Evolutionary conservation across 2,797 vertebrate species (phyloP), one percentile per base, ranked within the genome.

Genomic region (Danio kyathit): DNA sequence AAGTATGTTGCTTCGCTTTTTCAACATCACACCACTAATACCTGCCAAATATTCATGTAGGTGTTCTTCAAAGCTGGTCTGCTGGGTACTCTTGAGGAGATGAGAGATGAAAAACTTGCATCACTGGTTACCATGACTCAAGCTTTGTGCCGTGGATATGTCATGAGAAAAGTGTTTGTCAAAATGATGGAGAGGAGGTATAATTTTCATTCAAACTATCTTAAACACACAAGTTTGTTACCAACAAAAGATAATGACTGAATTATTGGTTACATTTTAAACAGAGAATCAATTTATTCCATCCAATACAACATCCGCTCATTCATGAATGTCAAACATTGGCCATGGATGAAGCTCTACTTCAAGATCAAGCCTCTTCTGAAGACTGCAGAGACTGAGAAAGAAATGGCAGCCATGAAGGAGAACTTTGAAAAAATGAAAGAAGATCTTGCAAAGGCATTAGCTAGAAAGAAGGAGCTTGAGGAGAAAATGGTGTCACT

Each of bases 381-480:
- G 6, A 71, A 71, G 67, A 71, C 67, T 54, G 67, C 67, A 12
- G 67, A 71, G 49, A 71, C 67, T 2, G 67, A 71, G 49, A 97
- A 98, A 59, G 97, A 98, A 43, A 96, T 97, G 95, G 96, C 93
- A 43, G 94, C 89, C 74, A 97, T 97, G 96, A 98, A 97, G 74
- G 92, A 97, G 51, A 95, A 96, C 10, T 97, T 96, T 92, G 93
- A 92, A 74, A 97, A 97, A 87, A 92, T 86, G 41, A 97, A 97
- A 76, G 95, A 96, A 0, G 95, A 95, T 0, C 92, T 97, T 43
- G 87, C 91, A 0, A 96, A 96, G 79, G 92, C 96, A 79, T 90
- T 95, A n/a, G 91, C 95, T 10, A 96, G 95, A 86, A 94, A 95
- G 81, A 97, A 97, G 63, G 96, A 97, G 12, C 90, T 97, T 0